Evolutionary conservation across 2,797 vertebrate genomes (phyloP), one percentile per base, ranked within the genome.

Genomic region (Catostomus latipinnis): DNA sequence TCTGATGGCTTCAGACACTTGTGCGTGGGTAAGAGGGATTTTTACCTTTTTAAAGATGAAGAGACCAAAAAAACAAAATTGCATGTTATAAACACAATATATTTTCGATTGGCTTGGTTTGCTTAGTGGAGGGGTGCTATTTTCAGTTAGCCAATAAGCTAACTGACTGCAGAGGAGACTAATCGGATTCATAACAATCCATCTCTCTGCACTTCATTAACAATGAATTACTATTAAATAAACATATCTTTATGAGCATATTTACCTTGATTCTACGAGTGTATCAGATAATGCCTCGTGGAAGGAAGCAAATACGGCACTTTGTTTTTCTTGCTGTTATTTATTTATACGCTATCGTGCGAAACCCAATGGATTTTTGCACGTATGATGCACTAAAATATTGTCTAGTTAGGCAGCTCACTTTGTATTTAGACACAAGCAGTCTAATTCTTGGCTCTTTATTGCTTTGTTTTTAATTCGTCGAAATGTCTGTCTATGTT

Each of bases 1-100:
- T 68, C 81, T 16, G 73, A 87, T 86, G 84, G 83, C 82, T 83
- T 57, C 73, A 80, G 71, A 74, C 46, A 67, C 14, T 14, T 65
- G 46, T 69, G 71, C 73, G 22, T 50, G 76, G 83, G 80, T 83
- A 74, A 84, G 82, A 10, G 1, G 3, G 0, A n/a, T 52, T 71
- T 49, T 53, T 56, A 61, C 5, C 0, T 12, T 46, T 74, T 8
- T 1, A 57, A 70, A 50, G 22, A 14, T 9, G 3, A 50, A 45
- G 2, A 14, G 8, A 8, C 0, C 16, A 45, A 69, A 56, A 6
- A 49, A 45, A 18, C 43, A 45, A 9, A 0, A 0, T 60, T 60
- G 11, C 13, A 11, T 52, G 50, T 13, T 10, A 54, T 4, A 71
- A 22, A 63, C 18, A 16, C 13, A 16, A 71, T 8, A 10, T 3